These are phyloP conservation scores for Spongilla lacustris DNA, from an alignment of 37 sponge, comb jelly and placozoan species.

Conservation along the genomic window DNA sequence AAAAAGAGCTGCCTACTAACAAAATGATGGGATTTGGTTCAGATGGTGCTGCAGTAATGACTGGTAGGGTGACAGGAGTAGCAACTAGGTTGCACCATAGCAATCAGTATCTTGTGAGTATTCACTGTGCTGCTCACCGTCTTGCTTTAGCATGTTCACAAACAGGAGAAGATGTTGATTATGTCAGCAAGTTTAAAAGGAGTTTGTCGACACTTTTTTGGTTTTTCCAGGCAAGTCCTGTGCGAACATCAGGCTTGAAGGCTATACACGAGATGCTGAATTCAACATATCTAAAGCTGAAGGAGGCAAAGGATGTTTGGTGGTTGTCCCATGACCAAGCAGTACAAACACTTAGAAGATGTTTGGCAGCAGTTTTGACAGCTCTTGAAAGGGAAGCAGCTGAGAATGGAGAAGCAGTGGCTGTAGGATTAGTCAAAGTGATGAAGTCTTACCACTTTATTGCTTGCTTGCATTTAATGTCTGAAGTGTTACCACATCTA, in stretches of 20 bases:
- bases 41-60: conserved; percentile 66
- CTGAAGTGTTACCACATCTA: conserved; percentile 26
- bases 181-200: conserved; percentile 32
- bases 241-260: conserved; percentile 29
- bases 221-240: conserved; percentile 49
- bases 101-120: conserved; percentile 37
- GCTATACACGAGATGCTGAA: conserved; percentile 48
- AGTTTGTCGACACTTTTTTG: conserved; percentile 22
- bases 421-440: conserved; percentile 24
- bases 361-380: conserved; percentile 35
- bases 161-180: conserved; percentile 34
- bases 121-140: conserved; percentile 60
- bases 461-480: conserved; percentile 18
- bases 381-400: conserved; percentile 35
- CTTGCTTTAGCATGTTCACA: conserved; percentile 61
- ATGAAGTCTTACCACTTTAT: conserved; percentile 37
- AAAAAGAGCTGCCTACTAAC: conserved; percentile 19
- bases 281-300: conserved; percentile 34
- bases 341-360: conserved; percentile 26
- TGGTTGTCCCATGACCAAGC: conserved; percentile 52
- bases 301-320: conserved; percentile 42
- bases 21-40: conserved; percentile 50
- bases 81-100: conserved; percentile 23
- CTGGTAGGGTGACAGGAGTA: conserved; percentile 40
- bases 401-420: conserved; percentile 25